Evolutionary conservation across 2,797 vertebrate species (phyloP).

Genomic region (Babyrousa celebensis): DNA sequence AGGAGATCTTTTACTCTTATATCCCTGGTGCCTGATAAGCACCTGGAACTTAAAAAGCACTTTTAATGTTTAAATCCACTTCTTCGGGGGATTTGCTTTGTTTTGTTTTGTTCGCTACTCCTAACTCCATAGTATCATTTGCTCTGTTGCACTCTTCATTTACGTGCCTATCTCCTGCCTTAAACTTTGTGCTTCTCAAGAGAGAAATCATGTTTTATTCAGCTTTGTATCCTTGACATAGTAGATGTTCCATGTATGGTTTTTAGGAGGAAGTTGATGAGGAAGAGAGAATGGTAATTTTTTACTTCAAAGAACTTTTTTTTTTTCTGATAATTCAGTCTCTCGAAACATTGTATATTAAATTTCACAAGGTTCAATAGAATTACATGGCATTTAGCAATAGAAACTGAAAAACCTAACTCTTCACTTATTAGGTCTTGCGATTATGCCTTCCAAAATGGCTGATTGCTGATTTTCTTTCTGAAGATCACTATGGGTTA

Average conservation of each 20-base stretch:
- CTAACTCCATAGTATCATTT: background rate
- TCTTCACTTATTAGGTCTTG: conserved; percentile 33
- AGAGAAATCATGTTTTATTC: background rate
- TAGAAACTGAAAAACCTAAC: conserved; percentile 24
- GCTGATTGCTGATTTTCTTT: conserved; percentile 18
- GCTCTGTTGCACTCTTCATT: background rate
- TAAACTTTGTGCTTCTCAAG: background rate
- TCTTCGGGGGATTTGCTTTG: background rate
- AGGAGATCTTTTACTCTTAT: background rate
- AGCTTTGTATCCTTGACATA: background rate
- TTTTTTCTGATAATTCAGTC: conserved; percentile 1
- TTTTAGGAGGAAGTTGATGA: background rate
- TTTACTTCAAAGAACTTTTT: background rate
- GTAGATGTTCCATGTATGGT: background rate
- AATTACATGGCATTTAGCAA: background rate
- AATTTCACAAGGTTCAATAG: background rate
- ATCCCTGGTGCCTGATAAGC: background rate
- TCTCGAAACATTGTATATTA: conserved; percentile 21
- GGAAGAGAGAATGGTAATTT: conserved; percentile 17
- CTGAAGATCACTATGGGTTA: conserved; percentile 49
- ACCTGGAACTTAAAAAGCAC: background rate
- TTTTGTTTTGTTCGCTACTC: background rate
- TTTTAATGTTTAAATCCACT: background rate
- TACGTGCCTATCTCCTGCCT: background rate
- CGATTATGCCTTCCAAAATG: conserved; percentile 21